Base-by-base conservation (phyloP, 2,888 invertebrate genomes). In the Chrysina gloriosa region DNA sequence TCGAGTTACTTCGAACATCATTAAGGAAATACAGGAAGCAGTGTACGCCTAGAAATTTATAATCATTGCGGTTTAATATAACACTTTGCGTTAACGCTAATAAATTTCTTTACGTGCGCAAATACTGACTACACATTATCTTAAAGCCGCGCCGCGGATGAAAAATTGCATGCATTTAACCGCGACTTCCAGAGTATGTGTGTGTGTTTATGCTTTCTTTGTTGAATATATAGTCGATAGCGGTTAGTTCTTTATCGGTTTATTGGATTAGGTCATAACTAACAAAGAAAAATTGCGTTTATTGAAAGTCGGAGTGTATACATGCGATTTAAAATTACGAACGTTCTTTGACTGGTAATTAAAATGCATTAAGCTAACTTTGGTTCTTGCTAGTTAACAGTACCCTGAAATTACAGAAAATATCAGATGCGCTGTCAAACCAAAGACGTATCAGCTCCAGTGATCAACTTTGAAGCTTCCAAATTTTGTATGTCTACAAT, bases 61-160 rank as follows among this genome's bases (percentile, higher is more conserved):
- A 56, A 56, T 56, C 21, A 23, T 39, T 16, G 39, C 56, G n/a
- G 56, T 56, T 39, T 56, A 56, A 56, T 56, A 23, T 23, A 39
- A 56, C 56, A 56, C 56, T 21, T 56, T 36, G 34, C 29, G 39
- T n/a, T n/a, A 16, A 16, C 14, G 23, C 21, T 56, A 36, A 39
- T 56, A 56, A 56, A 56, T 56, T 36, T 39, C 23, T 31, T 21
- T 56, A 39, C 39, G 23, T 31, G 36, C n/a, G 19, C 25, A 11
- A 31, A n/a, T 5, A n/a, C 19, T 27, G 27, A 6, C 19, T 27
- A 27, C 27, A 27, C 25, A 23, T 50, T 50, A 27, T 23, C 11
- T 27, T 50, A 50, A 11, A 50, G 25, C 25, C 25, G 11, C 3
- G 50, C 27, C 27, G 25, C 11, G 7, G 11, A 25, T 27, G 27